Conservation (phyloP, 2,797 vertebrate species). For the Falco novaeseelandiae region DNA sequence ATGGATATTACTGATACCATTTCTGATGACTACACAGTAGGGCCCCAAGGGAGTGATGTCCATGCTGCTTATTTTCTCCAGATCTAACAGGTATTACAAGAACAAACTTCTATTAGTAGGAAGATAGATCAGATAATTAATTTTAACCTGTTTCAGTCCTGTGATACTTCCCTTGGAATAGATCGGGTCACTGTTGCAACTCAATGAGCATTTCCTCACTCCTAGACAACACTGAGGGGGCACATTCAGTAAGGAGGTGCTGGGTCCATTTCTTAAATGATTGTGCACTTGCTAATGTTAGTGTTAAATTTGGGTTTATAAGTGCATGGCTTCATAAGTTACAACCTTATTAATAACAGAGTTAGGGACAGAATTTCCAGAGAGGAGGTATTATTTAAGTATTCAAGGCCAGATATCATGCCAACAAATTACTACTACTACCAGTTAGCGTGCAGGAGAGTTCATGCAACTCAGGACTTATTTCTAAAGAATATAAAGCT, state of each 20-base stretch:
- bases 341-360: neutral
- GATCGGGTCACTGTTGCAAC: neutral
- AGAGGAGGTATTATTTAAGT: neutral
- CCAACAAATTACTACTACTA: neutral
- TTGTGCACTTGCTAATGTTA: neutral
- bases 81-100: neutral
- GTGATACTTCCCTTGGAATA: neutral
- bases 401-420: neutral
- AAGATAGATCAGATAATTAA: neutral
- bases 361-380: neutral
- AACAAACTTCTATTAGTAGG: neutral
- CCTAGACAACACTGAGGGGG: fast-evolving
- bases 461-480: neutral
- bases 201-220: neutral
- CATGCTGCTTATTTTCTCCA: neutral
- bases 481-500: neutral
- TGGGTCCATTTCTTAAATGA: neutral
- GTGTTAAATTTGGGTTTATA: neutral
- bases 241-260: neutral
- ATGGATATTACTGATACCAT: neutral
- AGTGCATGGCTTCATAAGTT: neutral
- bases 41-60: neutral
- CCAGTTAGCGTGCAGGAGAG: neutral
- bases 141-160: neutral
- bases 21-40: neutral